phyloP scores from a whole-genome alignment of 2,113 vertebrate species.

The Ictalurus punctatus region DNA sequence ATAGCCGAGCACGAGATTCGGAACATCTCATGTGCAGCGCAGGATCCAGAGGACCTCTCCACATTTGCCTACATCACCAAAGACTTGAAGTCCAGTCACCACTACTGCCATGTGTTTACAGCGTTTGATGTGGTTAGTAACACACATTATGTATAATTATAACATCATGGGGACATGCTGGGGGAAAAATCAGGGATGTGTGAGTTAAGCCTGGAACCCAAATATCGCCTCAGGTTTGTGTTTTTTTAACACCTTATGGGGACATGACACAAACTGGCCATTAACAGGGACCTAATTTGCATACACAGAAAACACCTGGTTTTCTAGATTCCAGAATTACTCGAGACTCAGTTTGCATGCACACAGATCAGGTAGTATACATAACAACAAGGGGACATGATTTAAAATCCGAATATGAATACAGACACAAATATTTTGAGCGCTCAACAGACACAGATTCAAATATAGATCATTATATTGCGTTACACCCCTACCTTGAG shows the following conservation, averaged over 20 bases:
- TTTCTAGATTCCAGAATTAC: background rate
- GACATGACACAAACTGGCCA: background rate
- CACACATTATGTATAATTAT: background rate
- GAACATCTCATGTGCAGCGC: slow-evolving; percentile 98
- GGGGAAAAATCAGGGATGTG: background rate
- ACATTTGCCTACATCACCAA: slow-evolving; percentile 99
- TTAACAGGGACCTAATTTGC: background rate
- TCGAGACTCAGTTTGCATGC: background rate
- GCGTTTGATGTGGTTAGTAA: slow-evolving; percentile 96
- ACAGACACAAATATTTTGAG: background rate
- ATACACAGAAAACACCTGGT: no score
- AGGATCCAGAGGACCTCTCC: slow-evolving; percentile 98
- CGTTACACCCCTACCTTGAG: background rate
- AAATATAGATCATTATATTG: background rate
- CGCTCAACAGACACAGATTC: background rate
- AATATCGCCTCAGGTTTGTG: background rate
- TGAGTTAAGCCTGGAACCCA: background rate
- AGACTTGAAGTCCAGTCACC: slow-evolving; percentile 99
- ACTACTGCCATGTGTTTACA: slow-evolving; percentile 99
- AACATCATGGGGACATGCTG: background rate
- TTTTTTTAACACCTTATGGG: background rate
- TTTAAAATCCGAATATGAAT: background rate
- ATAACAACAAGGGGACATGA: background rate
- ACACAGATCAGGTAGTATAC: background rate
- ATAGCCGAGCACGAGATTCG: slow-evolving; percentile 98